Base-by-base conservation (phyloP, 2,113 vertebrate genomes). In the Aspidoscelis tigris region DNA sequence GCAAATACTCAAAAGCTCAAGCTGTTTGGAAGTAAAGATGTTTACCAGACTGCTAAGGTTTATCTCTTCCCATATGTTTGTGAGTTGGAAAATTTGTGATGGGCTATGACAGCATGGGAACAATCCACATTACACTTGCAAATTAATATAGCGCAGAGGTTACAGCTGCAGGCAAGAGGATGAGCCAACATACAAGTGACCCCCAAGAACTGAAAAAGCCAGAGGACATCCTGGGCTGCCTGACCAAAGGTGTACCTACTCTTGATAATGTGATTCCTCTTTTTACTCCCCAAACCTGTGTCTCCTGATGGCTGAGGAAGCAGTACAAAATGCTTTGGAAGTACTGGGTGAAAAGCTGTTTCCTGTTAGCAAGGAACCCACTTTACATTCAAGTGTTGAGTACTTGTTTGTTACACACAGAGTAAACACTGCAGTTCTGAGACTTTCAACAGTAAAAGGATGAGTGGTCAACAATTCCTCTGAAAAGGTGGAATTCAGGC, bases 21-120 rank as follows among this genome's bases (percentile, higher is more conserved):
- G 8, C 47, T 70, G 18, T 41, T 21, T 80, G 20, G 47, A 80
- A 80, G 26, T 24, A 80, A 80, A 55, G 6, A 66, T 53, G 26
- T 53, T 69, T 26, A 70, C 26, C 26, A 80, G 24, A 69, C 26
- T 80, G 43, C 3, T 1, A 53, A 69, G 47, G 47, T 50, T 80
- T 70, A 69, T 69, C 78, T 80, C 44, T 22, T 72, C 5, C 69
- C 68, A 58, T 81, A 58, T 80, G 66, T 80, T 71, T 18, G 55
- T 61, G 20, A 80, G 79, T 69, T 26, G 18, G 58, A 24, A 53
- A 53, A 5, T 22, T 70, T 33, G 18, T 53, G 44, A 80, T 50
- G 43, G n/a, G 16, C 24, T 50, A 44, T 33, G 39, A 76, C 5
- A 39, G 12, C 3, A 20, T 2, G 20, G 18, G 16, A 12, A 2